These are phyloP conservation scores for Pseudopleuronectes americanus DNA, from an alignment of 2,797 vertebrate species.

Conservation along the genomic window DNA sequence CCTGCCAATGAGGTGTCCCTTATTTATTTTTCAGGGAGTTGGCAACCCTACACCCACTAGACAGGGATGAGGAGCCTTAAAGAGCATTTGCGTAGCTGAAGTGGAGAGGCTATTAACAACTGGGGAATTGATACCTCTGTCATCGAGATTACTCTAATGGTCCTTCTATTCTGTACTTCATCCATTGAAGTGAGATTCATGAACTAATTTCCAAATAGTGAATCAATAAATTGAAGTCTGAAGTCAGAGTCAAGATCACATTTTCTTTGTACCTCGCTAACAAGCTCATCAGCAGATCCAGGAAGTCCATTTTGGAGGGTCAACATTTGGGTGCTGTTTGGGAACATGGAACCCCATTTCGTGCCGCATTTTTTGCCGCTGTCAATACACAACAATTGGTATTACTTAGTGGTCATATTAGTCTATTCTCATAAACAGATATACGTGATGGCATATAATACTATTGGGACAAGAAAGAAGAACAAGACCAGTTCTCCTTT, in stretches of 20 bases:
- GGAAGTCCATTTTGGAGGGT: conserved; percentile 36
- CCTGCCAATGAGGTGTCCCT: no score
- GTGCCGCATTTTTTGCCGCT: no score
- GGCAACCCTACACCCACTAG: neutral
- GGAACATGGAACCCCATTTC: no score
- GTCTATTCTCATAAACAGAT: neutral
- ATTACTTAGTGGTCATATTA: neutral
- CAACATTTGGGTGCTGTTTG: no score
- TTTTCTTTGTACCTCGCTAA: conserved; percentile 32
- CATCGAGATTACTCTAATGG: conserved; percentile 2
- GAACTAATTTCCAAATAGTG: conserved; percentile 38
- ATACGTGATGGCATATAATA: neutral
- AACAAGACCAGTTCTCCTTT: neutral
- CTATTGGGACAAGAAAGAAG: conserved; percentile 2
- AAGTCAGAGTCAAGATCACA: conserved; percentile 8
- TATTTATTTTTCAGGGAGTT: no score
- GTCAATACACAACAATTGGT: neutral
- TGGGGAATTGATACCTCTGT: neutral
- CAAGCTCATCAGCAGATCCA: conserved; percentile 28
- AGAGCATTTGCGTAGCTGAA: no score
- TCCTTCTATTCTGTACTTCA: conserved; percentile 42
- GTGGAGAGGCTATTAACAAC: neutral
- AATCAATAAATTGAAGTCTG: conserved; percentile 51
- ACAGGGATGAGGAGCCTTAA: neutral
- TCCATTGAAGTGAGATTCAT: conserved; percentile 45